Evolutionary conservation across 2,113 vertebrate genomes (phyloP).

Genomic region (Pachycephala philippinensis): DNA sequence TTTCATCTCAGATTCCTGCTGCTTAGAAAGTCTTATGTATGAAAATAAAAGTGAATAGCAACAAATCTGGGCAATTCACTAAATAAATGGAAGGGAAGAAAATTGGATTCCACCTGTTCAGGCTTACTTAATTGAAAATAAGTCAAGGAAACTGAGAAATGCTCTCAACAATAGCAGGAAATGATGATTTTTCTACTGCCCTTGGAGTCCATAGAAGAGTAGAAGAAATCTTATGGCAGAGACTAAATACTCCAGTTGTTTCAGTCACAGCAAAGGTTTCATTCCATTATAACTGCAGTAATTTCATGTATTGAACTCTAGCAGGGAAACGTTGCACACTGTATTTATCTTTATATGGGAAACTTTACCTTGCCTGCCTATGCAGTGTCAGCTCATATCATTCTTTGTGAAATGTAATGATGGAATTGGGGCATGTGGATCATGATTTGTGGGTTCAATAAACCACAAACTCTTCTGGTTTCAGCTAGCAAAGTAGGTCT

Average conservation of each 20-base stretch:
- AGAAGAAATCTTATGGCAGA: conserved; percentile 2
- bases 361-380: conserved; percentile 22
- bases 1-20: neutral
- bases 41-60: neutral
- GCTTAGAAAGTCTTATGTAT: neutral
- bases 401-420: conserved; percentile 2
- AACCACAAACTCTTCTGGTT: neutral
- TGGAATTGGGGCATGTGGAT: neutral
- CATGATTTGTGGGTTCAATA: conserved; percentile 50
- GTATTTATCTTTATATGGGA: conserved; percentile 45
- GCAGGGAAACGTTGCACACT: neutral
- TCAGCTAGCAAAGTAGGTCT: neutral
- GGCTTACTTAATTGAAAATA: conserved; percentile 21
- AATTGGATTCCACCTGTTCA: neutral
- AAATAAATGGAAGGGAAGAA: neutral
- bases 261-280: neutral
- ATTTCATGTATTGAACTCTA: conserved; percentile 34
- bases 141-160: neutral
- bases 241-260: neutral
- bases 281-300: conserved; percentile 17
- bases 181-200: neutral
- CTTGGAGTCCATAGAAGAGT: neutral
- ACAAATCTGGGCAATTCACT: neutral
- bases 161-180: neutral
- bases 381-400: neutral